phyloP scores from a whole-genome alignment of 2,888 invertebrate species.

The Leptothorax acervorum region DNA sequence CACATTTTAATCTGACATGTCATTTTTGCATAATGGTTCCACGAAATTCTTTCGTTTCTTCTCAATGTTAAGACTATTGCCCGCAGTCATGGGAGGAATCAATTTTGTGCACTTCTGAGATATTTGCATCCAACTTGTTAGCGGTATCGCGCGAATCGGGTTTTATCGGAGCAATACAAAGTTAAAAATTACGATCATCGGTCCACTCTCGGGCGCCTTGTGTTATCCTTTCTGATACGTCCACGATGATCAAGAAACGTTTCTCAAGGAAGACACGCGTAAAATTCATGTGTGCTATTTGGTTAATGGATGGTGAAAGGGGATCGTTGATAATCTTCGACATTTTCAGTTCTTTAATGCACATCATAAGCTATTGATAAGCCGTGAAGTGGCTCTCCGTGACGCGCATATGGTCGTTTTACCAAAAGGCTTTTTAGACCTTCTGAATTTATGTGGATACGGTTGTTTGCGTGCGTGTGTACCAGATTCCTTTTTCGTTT shows the following conservation, averaged over 20 bases:
- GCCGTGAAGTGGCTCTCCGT: constrained; percentile 56
- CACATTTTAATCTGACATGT: constrained; percentile 6
- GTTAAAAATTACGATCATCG: constrained; percentile 38
- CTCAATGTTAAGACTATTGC: neutral
- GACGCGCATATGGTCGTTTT: constrained; percentile 37
- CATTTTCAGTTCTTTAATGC: constrained; percentile 80
- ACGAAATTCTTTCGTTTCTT: constrained; percentile 9
- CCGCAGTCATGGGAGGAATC: neutral
- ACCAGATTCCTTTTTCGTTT: neutral
- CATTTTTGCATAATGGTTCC: constrained; percentile 23
- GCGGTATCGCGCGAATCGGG: constrained; percentile 7
- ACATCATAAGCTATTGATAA: constrained; percentile 81
- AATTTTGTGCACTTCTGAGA: constrained; percentile 13
- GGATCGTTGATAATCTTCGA: constrained; percentile 78
- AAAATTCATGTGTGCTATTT: constrained; percentile 78
- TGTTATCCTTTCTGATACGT: constrained; percentile 16
- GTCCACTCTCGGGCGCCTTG: neutral
- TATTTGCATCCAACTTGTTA: constrained; percentile 15
- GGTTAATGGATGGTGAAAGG: constrained; percentile 81
- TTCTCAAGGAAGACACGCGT: constrained; percentile 58
- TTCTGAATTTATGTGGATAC: constrained; percentile 1
- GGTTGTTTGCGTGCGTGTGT: neutral
- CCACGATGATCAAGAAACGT: constrained; percentile 7
- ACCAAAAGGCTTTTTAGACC: neutral
- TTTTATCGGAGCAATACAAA: constrained; percentile 30